Evolutionary conservation across 2,888 invertebrate genomes (phyloP).

Genomic region (Luperina testacea): DNA sequence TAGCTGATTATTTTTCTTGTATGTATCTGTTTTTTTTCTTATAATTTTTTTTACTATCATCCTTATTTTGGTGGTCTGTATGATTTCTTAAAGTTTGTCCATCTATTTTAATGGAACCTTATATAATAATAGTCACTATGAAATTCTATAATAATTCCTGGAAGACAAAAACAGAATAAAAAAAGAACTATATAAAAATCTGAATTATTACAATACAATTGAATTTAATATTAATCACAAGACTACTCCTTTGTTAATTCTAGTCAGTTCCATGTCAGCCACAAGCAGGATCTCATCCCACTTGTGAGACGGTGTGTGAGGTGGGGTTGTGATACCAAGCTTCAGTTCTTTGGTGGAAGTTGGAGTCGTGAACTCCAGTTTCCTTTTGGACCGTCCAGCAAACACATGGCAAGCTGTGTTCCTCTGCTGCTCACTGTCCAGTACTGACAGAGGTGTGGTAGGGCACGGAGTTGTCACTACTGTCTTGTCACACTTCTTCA

Average conservation of each 20-base stretch:
- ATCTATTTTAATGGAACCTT: no score
- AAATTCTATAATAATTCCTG: slow-evolving; percentile 74
- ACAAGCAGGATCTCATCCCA: slow-evolving; percentile 90
- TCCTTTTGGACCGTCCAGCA: slow-evolving; percentile 85
- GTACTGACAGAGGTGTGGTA: slow-evolving; percentile 80
- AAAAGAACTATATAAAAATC: slow-evolving; percentile 76
- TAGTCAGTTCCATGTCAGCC: slow-evolving; percentile 90
- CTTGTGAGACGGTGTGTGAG: slow-evolving; percentile 87
- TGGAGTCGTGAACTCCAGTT: slow-evolving; percentile 86
- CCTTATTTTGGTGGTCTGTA: no score
- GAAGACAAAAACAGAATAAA: slow-evolving; percentile 80
- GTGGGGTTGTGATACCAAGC: slow-evolving; percentile 83
- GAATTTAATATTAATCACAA: slow-evolving; percentile 77
- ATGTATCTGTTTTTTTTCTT: no score
- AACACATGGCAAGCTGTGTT: slow-evolving; percentile 79
- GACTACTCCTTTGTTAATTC: slow-evolving; percentile 87
- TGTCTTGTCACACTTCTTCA: slow-evolving; percentile 80
- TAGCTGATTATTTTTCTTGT: no score
- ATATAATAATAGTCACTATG: slow-evolving; percentile 60
- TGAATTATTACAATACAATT: slow-evolving; percentile 70
- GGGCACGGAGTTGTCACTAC: slow-evolving; percentile 79
- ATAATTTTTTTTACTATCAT: no score
- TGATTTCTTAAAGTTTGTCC: no score
- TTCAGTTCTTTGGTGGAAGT: slow-evolving; percentile 80
- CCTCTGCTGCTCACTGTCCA: slow-evolving; percentile 76